phyloP scores from a whole-genome alignment of 1,140 invertebrate genomes.

The Cephus cinctus region DNA sequence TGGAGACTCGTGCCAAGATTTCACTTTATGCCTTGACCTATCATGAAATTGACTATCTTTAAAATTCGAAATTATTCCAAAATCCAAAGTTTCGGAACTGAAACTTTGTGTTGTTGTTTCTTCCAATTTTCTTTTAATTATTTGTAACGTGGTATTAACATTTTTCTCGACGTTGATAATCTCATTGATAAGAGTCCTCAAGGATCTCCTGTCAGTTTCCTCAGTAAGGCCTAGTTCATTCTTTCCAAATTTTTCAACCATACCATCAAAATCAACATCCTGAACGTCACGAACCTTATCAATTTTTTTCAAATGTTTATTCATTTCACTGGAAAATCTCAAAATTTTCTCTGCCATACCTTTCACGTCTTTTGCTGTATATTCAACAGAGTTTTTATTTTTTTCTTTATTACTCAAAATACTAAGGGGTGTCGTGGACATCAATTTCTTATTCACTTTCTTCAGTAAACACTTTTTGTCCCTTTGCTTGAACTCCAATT shows the following conservation, averaged over 20 bases:
- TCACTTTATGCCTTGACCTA: no score
- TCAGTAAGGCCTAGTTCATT: neutral
- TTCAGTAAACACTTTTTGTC: neutral
- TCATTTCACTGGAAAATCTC: slow-evolving; percentile 9
- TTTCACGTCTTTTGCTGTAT: neutral
- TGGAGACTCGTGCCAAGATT: no score
- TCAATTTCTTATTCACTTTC: neutral
- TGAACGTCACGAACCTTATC: slow-evolving; percentile 4
- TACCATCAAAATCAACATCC: neutral
- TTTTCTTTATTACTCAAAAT: neutral
- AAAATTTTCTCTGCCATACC: slow-evolving; percentile 8
- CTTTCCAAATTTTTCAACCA: slow-evolving; percentile 11
- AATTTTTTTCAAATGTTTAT: neutral
- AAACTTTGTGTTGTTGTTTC: neutral
- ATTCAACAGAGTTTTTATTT: neutral
- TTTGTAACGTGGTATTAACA: slow-evolving; percentile 24
- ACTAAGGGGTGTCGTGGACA: no score
- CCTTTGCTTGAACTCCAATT: no score
- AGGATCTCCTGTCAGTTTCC: slow-evolving; percentile 14
- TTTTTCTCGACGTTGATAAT: slow-evolving; percentile 22
- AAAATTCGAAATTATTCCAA: no score
- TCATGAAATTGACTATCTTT: no score
- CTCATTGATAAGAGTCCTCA: slow-evolving; percentile 16
- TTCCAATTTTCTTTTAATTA: slow-evolving; percentile 18
- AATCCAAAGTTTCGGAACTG: no score